phyloP scores from a whole-genome alignment of 2,113 vertebrate genomes.

The Cephalopterus ornatus region DNA sequence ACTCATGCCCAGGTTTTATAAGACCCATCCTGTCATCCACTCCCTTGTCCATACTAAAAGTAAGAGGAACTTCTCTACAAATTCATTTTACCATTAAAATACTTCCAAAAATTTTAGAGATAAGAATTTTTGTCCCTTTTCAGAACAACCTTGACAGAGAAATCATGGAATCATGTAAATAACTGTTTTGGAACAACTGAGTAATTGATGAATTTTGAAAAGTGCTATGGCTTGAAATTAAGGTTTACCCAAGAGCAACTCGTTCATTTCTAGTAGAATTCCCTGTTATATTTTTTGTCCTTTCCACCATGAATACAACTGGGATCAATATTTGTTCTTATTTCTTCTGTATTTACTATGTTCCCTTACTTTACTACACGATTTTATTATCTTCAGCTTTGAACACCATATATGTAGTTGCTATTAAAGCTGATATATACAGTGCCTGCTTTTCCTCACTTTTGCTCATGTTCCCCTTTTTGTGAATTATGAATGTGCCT shows the following conservation, averaged over 20 bases:
- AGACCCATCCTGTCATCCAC: background rate
- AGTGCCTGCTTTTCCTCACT: background rate
- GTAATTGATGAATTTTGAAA: background rate
- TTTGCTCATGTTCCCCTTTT: background rate
- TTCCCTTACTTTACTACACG: background rate
- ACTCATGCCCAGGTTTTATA: background rate
- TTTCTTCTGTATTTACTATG: background rate
- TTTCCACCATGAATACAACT: background rate
- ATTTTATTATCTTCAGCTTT: background rate
- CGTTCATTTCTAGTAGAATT: background rate
- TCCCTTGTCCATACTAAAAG: background rate
- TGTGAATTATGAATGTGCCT: background rate
- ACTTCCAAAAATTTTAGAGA: background rate
- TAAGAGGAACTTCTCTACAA: background rate
- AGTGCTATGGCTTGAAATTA: background rate
- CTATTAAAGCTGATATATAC: background rate
- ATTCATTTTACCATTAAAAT: background rate
- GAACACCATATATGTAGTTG: background rate
- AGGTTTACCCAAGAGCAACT: background rate
- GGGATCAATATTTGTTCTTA: background rate
- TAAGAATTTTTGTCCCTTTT: background rate
- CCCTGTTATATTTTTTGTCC: background rate
- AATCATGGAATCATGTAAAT: background rate
- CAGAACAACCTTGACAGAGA: background rate
- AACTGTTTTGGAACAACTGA: background rate